Evolutionary conservation across 2,797 vertebrate genomes (phyloP), one percentile per base, ranked within the genome.

Genomic region (Linurgus olivaceus): DNA sequence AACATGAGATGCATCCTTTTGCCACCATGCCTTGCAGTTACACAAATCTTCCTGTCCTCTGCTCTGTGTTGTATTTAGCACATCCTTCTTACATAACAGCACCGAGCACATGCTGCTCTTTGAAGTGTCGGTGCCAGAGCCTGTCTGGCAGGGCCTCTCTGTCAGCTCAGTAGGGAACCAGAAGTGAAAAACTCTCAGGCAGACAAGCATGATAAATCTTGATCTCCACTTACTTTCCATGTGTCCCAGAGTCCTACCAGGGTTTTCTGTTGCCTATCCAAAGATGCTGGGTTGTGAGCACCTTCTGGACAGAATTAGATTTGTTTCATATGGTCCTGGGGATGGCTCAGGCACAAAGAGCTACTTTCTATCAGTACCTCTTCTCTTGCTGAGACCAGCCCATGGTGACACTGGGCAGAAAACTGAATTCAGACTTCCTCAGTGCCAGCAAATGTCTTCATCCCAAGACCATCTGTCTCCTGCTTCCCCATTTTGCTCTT

Each of bases 401-500:
- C 21, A 1, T 59, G 51, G 42, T 40, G 35, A 44, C 65, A 33
- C 23, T 6, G 38, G 45, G 61, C 54, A 83, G 42, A 90, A 89
- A 52, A 83, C n/a, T 62, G 73, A 88, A 42, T 79, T 85, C 58
- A 67, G 63, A 35, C 48, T 42, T 92, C 33, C 23, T 11, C 44
- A 76, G 77, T 82, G 73, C 86, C 70, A 92, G 63, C 51, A 86
- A 81, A 70, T 84, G 51, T 84, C 83, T 92, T 93, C 86, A 82
- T 96, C 62, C 82, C 52, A 70, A 67, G 71, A 51, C 90, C 83
- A 80, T 93, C 91, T 92, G 81, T 88, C 75, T 87, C 38, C 72
- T 85, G 16, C 72, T 87, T 93, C 55, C 28, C 50, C 16, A 52
- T 89, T 92, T 87, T 88, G 65, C 38, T 79, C 47, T 90, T 80